Conservation (phyloP, 2,888 invertebrate species). For the Ferrisia virgata region DNA sequence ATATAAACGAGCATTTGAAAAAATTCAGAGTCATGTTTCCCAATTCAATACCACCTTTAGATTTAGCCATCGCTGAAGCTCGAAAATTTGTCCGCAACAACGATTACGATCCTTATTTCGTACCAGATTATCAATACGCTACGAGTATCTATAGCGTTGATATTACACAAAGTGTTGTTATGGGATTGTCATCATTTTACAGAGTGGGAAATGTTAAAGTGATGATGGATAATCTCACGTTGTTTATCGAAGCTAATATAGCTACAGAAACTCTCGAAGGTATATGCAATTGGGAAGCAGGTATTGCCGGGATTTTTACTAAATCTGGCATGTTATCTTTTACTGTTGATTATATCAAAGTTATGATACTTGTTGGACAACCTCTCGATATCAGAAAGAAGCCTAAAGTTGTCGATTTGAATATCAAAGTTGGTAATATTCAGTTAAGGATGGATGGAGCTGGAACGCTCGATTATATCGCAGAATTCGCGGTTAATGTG, state of each 20-base stretch:
- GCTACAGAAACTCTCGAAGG: conserved; percentile 78
- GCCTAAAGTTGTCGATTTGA: conserved; percentile 68
- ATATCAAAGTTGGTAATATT: conserved; percentile 79
- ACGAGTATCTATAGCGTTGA: conserved; percentile 67
- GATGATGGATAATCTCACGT: conserved; percentile 68
- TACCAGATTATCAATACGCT: conserved; percentile 71
- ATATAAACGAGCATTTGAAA: conserved; percentile 68
- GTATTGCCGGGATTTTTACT: conserved; percentile 63
- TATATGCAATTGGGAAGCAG: conserved; percentile 73
- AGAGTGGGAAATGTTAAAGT: conserved; percentile 75
- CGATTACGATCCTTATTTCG: conserved; percentile 71
- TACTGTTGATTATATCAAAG: conserved; percentile 72
- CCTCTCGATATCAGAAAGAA: conserved; percentile 72
- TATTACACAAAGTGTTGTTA: conserved; percentile 68
- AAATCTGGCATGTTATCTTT: conserved; percentile 72
- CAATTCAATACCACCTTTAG: conserved; percentile 80
- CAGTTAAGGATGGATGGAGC: conserved; percentile 80
- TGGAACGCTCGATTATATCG: conserved; percentile 78
- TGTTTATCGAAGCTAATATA: conserved; percentile 65
- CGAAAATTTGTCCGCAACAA: conserved; percentile 64
- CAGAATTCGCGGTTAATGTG: conserved; percentile 77
- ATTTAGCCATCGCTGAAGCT: conserved; percentile 74
- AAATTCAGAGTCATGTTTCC: conserved; percentile 72
- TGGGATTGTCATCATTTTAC: conserved; percentile 76
- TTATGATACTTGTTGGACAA: conserved; percentile 68